Evolutionary conservation across 1,140 invertebrate species (phyloP).

Genomic region (Trachymyrmex cornetzi): DNA sequence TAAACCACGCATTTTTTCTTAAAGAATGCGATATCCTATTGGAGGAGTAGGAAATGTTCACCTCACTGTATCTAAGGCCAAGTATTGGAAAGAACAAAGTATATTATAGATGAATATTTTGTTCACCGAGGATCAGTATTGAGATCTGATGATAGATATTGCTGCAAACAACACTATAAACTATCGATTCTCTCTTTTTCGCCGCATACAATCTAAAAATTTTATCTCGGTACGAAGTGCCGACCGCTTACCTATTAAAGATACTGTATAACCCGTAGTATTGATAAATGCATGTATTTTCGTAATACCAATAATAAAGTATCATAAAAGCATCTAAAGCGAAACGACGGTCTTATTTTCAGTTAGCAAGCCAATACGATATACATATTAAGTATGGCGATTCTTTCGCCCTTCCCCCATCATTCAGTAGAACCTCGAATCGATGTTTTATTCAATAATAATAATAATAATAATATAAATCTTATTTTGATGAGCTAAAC

Average conservation of each 20-base stretch:
- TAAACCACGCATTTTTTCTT: not conserved
- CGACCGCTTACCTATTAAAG: constrained; percentile 18
- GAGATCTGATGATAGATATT: constrained; percentile 38
- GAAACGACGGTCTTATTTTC: constrained; percentile 57
- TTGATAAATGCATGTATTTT: constrained; percentile 85
- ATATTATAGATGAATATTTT: constrained; percentile 38
- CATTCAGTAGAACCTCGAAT: not conserved
- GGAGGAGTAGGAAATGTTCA: not conserved
- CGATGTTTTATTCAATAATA: not conserved
- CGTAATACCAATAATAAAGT: constrained; percentile 84
- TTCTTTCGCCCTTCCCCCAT: not conserved
- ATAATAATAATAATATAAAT: not conserved
- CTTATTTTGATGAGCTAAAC: not conserved
- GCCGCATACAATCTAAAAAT: constrained; percentile 38
- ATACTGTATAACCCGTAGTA: constrained; percentile 78
- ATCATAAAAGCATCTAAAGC: constrained; percentile 62
- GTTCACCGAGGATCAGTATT: constrained; percentile 16
- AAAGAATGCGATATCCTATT: not conserved
- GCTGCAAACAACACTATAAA: constrained; percentile 15
- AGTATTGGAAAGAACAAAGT: constrained; percentile 7
- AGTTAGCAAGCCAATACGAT: not conserved
- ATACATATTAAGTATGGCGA: not conserved
- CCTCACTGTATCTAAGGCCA: not conserved
- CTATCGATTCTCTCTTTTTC: constrained; percentile 26
- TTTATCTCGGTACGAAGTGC: constrained; percentile 20